Conservation (phyloP, 2,113 vertebrate species). For the Anoura caudifer region DNA sequence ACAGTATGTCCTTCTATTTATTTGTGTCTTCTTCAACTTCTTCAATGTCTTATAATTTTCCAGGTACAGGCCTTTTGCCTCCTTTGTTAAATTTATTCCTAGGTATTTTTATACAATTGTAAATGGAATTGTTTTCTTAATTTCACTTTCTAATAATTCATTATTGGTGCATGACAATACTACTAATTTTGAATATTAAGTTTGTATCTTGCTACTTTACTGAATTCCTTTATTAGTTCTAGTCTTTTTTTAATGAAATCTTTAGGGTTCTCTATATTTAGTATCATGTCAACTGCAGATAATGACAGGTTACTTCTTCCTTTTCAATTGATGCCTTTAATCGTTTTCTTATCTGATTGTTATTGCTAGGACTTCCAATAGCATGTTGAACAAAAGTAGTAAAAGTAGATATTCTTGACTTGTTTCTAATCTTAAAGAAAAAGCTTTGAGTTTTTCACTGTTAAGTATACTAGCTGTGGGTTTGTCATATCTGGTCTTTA, state of each 20-base stretch:
- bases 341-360: not conserved
- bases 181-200: not conserved
- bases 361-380: not conserved
- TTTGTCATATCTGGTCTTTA: not conserved
- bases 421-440: not conserved
- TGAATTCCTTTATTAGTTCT: not conserved
- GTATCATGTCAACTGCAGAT: not conserved
- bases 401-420: not conserved
- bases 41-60: no score
- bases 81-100: no score
- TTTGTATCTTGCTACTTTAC: not conserved
- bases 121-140: not conserved
- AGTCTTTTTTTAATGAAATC: not conserved
- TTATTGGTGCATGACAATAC: not conserved
- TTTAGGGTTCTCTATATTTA: not conserved
- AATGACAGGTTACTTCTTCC: not conserved
- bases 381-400: not conserved
- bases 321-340: not conserved
- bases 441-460: not conserved
- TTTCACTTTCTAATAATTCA: not conserved
- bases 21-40: no score
- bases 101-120: not conserved
- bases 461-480: not conserved
- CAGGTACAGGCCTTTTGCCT: no score
- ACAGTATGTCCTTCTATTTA: no score